phyloP scores from a whole-genome alignment of 2,797 vertebrate genomes.

The Linurgus olivaceus region DNA sequence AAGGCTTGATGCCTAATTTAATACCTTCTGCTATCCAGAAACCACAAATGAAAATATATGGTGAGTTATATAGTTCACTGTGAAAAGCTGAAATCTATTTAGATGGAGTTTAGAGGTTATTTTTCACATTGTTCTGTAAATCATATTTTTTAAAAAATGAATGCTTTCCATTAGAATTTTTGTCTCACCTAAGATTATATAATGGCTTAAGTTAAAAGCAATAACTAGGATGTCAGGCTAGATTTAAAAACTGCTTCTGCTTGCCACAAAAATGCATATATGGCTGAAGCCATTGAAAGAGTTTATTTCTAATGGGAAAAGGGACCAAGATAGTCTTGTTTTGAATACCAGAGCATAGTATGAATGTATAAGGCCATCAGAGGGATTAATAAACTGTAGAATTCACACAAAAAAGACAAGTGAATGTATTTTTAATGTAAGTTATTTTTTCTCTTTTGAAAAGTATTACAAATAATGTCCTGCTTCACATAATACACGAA shows the following conservation, averaged over 20 bases:
- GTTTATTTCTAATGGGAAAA: slow-evolving; percentile 13
- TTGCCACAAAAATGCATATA: not conserved
- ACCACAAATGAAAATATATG: slow-evolving; percentile 3
- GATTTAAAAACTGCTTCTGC: not conserved
- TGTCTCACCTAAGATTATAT: not conserved
- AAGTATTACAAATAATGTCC: not conserved
- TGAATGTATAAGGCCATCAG: not conserved
- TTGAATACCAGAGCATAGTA: not conserved
- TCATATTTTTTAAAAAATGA: not conserved
- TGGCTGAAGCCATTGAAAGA: not conserved
- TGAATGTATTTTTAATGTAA: not conserved
- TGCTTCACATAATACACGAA: not conserved
- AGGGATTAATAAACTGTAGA: not conserved
- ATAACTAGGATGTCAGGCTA: not conserved
- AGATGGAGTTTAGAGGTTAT: not conserved
- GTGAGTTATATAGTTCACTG: not conserved
- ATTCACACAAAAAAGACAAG: not conserved
- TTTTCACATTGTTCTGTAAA: not conserved
- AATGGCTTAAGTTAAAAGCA: not conserved
- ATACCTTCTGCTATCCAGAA: not conserved
- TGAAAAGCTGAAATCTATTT: slow-evolving; percentile 17
- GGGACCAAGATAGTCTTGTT: not conserved
- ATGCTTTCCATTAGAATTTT: not conserved
- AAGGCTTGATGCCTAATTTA: slow-evolving; percentile 13
- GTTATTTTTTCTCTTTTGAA: not conserved